Base-by-base conservation (phyloP, 53 echinoderm and acorn worm genomes). In the Echinarachnius parma region DNA sequence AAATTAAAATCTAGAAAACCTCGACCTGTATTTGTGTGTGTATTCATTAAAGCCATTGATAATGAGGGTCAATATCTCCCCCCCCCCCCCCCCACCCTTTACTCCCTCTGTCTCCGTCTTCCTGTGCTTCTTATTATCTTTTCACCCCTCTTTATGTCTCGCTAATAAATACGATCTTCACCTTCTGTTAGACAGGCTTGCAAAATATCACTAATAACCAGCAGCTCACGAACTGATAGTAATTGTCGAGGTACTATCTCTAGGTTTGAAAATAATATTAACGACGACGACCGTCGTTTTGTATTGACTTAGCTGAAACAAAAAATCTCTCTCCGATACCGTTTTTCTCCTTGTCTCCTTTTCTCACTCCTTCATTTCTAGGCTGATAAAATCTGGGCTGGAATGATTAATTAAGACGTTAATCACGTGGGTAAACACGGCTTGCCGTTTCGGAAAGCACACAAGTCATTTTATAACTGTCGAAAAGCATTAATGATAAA, bases 281-380 rank as follows among this genome's bases (percentile, higher is more conserved):
- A n/a, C n/a, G n/a, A 65, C 28, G 65, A 42, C 46, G 46, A 48
- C 68, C 33, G 28, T 66, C 28, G 52, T 15, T 18, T 29, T 28
- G 20, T 68, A 68, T 68, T 68, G 68, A 68, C 52, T 68, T 68
- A 68, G 68, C 68, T 68, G 68, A 68, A 52, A 68, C n/a, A n/a
- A n/a, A n/a, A n/a, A n/a, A n/a, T n/a, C n/a, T n/a, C n/a, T n/a
- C n/a, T n/a, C n/a, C n/a, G n/a, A n/a, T n/a, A n/a, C n/a, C n/a
- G n/a, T n/a, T n/a, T 45, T 39, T 68, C 68, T 68, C 52, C 50
- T 52, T 68, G 27, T 24, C 20, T 72, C 44, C 26, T 72, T 37
- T 57, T 72, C n/a, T n/a, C n/a, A n/a, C n/a, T n/a, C n/a, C n/a
- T n/a, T n/a, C n/a, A n/a, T 39, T 37, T 72, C 26, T 34, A 33